phyloP scores from a whole-genome alignment of 2,113 vertebrate species.

The Centropus bengalensis region DNA sequence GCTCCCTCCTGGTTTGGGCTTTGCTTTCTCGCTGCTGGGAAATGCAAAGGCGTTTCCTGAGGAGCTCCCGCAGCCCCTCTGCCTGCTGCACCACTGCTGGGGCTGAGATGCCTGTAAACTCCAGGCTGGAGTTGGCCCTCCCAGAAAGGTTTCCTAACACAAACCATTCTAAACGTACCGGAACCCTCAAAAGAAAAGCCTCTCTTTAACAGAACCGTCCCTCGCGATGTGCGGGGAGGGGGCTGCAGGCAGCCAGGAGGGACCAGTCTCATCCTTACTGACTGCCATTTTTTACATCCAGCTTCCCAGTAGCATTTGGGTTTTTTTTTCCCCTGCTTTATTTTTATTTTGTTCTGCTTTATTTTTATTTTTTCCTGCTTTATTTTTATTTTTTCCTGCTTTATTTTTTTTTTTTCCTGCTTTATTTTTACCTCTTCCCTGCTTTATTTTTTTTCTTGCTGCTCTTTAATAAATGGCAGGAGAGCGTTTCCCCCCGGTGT shows the following conservation, averaged over 20 bases:
- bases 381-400: not conserved
- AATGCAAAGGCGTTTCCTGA: not conserved
- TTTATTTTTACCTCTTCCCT: rapidly evolving
- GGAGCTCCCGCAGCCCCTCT: not conserved
- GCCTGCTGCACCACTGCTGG: rapidly evolving
- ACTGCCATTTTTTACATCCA: not conserved
- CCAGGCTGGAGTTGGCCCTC: not conserved
- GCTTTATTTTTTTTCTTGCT: not conserved
- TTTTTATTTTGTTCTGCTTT: too few relatives aligned
- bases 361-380: rapidly evolving
- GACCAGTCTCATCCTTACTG: not conserved
- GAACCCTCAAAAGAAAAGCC: not conserved
- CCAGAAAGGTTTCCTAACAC: not conserved
- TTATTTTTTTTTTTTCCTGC: not conserved
- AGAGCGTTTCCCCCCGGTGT: not conserved
- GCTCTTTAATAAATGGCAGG: not conserved
- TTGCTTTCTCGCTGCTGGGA: not conserved
- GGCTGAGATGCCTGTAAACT: not conserved
- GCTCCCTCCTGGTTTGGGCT: not conserved
- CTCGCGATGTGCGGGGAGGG: not conserved
- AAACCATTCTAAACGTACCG: not conserved
- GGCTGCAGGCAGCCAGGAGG: not conserved
- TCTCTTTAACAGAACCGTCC: not conserved
- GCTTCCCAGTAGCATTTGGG: not conserved
- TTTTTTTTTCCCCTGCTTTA: too few relatives aligned